Evolutionary conservation across 2,113 vertebrate genomes (phyloP), one percentile per base, ranked within the genome.

Genomic region (Gila orcuttii): DNA sequence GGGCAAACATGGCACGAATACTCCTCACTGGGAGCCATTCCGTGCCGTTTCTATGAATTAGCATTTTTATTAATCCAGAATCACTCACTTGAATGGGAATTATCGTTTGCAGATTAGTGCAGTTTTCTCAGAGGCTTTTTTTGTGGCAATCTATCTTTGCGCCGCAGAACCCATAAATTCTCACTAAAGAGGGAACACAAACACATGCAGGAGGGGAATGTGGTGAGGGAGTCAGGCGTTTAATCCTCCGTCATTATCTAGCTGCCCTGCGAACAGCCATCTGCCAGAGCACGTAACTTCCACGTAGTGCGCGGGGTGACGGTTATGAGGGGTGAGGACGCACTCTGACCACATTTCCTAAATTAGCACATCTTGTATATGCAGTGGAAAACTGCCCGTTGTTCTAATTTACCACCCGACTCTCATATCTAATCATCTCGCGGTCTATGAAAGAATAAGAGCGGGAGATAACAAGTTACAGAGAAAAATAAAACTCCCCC

Each of bases 201-300:
- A 94, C 92, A 94, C 88, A 88, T 84, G 89, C 13, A 62, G 25
- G n/a, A 71, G 50, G 87, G 89, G 88, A 89, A 86, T 88, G 87
- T 85, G 87, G 90, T 92, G 90, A 90, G 91, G 91, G 92, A 93
- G 91, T 92, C 89, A 88, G 90, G 85, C 90, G 85, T 93, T 93
- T 94, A 94, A 94, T 93, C 94, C 93, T 91, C 93, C 91, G 89
- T 93, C 92, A 93, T 94, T 94, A 94, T 94, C 93, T 91, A 79
- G 86, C 91, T 89, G 88, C 85, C 78, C 89, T 86, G 89, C 83
- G 89, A 92, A 90, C 91, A 92, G 92, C 93, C 93, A 94, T 94
- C 93, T 94, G 92, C 92, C 92, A 87, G 79, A 92, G 89, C 88
- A 89, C 91, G 91, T 88, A 86, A 84, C 93, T 93, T 89, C 85